Percentiles rank a stretch among this genome's conserved stretches.
phyloP scores from a whole-genome alignment of 2,888 invertebrate genomes.

The Tiphia femorata region DNA sequence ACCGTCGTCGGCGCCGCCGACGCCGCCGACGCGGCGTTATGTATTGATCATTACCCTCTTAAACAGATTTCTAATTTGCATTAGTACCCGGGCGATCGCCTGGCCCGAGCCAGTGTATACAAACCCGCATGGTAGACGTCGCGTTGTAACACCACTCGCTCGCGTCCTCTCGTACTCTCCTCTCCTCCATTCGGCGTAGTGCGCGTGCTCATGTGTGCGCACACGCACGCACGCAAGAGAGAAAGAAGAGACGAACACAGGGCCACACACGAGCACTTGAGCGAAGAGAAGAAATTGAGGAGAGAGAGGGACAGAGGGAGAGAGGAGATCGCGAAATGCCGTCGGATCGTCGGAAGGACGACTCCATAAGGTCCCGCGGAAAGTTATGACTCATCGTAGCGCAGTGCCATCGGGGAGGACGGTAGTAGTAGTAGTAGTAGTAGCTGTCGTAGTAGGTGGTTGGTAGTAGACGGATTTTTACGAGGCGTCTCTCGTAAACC shows the following conservation, averaged over 20 bases:
- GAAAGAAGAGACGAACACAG: background rate
- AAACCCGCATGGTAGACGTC: slow-evolving; percentile 36
- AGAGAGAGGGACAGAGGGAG: background rate
- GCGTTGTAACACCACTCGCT: slow-evolving; percentile 1
- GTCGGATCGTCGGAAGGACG: background rate
- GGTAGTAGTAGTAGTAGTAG: too few relatives aligned
- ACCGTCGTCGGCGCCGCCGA: slow-evolving; percentile 33
- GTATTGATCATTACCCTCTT: slow-evolving; percentile 69
- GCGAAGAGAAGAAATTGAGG: background rate
- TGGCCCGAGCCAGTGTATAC: slow-evolving; percentile 36
- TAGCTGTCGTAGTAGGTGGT: too few relatives aligned
- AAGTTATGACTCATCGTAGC: background rate
- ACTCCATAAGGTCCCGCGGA: background rate
- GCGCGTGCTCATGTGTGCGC: background rate
- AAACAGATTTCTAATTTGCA: slow-evolving; percentile 66
- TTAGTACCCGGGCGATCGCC: slow-evolving; percentile 54
- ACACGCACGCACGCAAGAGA: background rate
- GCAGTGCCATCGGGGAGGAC: too few relatives aligned
- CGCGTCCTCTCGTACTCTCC: background rate
- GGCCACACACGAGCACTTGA: background rate
- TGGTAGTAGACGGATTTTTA: background rate
- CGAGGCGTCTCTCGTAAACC: slow-evolving; percentile 2
- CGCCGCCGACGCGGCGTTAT: slow-evolving; percentile 46
- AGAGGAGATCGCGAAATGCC: background rate
- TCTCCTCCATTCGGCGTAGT: background rate